Base-by-base conservation (phyloP, 2,888 invertebrate genomes). In the Acronicta aceris region DNA sequence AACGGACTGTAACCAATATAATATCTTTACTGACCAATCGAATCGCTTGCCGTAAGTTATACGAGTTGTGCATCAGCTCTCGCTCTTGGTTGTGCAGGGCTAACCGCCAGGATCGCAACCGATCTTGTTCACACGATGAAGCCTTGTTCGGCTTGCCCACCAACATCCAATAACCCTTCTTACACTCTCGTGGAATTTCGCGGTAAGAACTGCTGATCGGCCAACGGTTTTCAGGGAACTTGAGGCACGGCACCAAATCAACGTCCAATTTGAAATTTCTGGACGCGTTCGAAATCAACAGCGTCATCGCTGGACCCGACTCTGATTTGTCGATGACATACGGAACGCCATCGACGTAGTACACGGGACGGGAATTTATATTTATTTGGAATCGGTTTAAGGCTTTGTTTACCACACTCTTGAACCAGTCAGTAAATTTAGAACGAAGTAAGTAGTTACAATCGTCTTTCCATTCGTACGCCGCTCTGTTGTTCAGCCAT, bases 261-360 rank as follows among this genome's bases (percentile, higher is more conserved):
- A 95, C 89, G 55, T 91, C 89, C 74, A 96, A 78, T 17, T 78
- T 79, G 57, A 92, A 89, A 8, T 84, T 78, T 17, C 50, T 77
- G 0, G 52, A 30, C 0, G 12, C 6, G 49, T 87, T 85, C 51
- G 79, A 74, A n/a, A 96, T 83, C 27, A 81, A 83, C 10, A 96
- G 60, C 0, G 95, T 96, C 71, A 95, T 89, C 0, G 96, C 96
- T 0, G 96, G 96, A 0, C 95, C 95, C 0, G 90, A 87, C 41
- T 88, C 83, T 0, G 88, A 85, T 2, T 70, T 76, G 2, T 73
- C 53, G 5, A 91, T 83, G 0, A 66, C 68, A 49, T 92, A 95
- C 0, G 91, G 89, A 0, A 93, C 90, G 0, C 93, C 95, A 4
- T 81, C 76, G 16, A 92, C 85, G 13, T 65, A 65, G 25, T 65